phyloP scores from a whole-genome alignment of 2,113 vertebrate species.

The Nestor notabilis region DNA sequence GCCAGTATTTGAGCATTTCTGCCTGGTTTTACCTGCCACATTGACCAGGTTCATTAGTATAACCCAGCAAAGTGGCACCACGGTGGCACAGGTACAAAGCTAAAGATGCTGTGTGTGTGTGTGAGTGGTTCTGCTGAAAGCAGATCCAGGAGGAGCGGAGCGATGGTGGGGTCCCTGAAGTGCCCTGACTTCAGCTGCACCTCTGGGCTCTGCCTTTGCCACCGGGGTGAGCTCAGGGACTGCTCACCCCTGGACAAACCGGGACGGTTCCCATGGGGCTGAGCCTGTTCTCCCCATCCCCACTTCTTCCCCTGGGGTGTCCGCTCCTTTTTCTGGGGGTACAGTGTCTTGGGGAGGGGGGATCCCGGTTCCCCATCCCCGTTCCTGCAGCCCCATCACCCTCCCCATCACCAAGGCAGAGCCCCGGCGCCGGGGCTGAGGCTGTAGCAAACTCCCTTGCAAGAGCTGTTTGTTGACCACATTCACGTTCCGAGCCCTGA shows the following conservation, averaged over 20 bases:
- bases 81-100: neutral
- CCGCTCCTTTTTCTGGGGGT: neutral
- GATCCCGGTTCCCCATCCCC: neutral
- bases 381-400: neutral
- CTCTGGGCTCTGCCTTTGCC: neutral
- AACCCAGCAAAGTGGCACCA: rapidly evolving
- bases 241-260: neutral
- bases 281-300: neutral
- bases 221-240: neutral
- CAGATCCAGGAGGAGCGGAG: neutral
- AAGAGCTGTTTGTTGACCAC: constrained; percentile 83
- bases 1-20: neutral
- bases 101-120: neutral
- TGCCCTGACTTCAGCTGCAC: neutral
- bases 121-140: neutral
- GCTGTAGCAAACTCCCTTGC: constrained; percentile 56
- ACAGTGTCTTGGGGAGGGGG: neutral
- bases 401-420: neutral
- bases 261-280: neutral
- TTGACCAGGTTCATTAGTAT: neutral
- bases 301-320: neutral
- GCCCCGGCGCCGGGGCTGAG: constrained; percentile 12
- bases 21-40: neutral
- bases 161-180: neutral
- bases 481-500: constrained; percentile 82